Base-by-base conservation (phyloP, 2,888 invertebrate genomes). In the Apotomis turbidana region DNA sequence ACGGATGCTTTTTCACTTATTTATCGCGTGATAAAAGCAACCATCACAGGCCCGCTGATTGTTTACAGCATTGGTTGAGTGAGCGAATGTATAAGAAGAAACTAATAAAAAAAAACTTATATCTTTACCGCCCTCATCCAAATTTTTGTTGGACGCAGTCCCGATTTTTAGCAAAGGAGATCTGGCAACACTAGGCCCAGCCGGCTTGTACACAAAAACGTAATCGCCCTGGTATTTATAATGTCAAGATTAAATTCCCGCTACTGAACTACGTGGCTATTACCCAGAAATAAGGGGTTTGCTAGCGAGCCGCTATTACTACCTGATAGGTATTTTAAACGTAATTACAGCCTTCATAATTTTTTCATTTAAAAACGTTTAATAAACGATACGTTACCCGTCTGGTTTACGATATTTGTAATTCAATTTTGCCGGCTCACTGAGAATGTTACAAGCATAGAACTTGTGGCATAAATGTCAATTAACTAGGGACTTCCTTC, bases 141-240 rank as follows among this genome's bases (percentile, higher is more conserved):
- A 27, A 27, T 27, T 27, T 27, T 27, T 27, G 27, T 27, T 27
- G 27, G 27, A 27, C 27, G 27, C 27, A 27, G 27, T 27, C 27
- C 27, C 27, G 27, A 27, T 27, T 27, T 27, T 27, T 27, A 27
- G 27, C 27, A 2, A 27, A 27, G 27, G 27, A 27, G 27, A 2
- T 27, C 27, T 27, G 27, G 27, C 27, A 27, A 27, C 27, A 27
- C 27, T 27, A 27, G 27, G 1, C 27, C 57, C 10, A 68, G 59
- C 66, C 62, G 70, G 73, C 66, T 60, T 78, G 12, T 68, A 64
- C 62, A 82, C 78, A 82, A 79, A 81, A 71, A 80, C 71, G 81
- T 85, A 80, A 84, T 81, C 81, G 78, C 77, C 80, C 77, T 80
- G 85, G 83, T 80, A 86, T 84, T 84, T 82, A 74, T 70, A 74